Base-by-base conservation (phyloP, 1,140 invertebrate species). In the Hirudo medicinalis region DNA sequence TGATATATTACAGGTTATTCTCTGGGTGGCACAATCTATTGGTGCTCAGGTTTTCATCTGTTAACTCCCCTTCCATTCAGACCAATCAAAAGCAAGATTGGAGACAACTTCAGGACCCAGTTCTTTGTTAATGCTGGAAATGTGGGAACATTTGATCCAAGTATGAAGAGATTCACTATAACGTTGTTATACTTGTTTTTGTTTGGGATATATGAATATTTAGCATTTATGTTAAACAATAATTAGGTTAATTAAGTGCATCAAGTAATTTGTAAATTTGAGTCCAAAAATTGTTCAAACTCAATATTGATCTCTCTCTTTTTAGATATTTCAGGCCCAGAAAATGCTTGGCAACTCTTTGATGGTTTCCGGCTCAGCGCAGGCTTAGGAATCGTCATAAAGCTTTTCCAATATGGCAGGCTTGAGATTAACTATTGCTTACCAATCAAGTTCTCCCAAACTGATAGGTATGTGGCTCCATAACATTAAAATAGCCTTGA, bases 381-480 rank as follows among this genome's bases (percentile, higher is more conserved):
- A 75, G 90, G 91, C 22, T 79, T 87, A 27, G 91, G 91, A 40
- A 80, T 92, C n/a, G 89, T 88, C 8, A 82, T 94, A 74, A 85
- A 87, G 74, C 78, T 94, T 19, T 90, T 88, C 6, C 85, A 88
- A 66, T 84, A 88, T 60, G 91, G 90, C 19, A 82, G 91, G 71
- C 80, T 93, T 22, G 92, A 94, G 84, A 83, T 94, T 13, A 94
- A 94, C 82, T 91, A 91, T 81, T 88, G 87, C 79, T 78, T 89
- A 69, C 90, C 90, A 29, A 78, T 88, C 54, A 78, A 79, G 54
- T 82, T 82, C 71, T 78, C 82, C 74, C 79, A 81, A 53, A 82
- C 84, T 54, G 86, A 86, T 69, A 80, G 81, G 80, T 82, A 76
- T 71, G 74, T 19, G 19, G 20, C n/a, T 53, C 20, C n/a, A 29